phyloP scores from a whole-genome alignment of 2,888 invertebrate genomes.

The Lapara coniferarum region DNA sequence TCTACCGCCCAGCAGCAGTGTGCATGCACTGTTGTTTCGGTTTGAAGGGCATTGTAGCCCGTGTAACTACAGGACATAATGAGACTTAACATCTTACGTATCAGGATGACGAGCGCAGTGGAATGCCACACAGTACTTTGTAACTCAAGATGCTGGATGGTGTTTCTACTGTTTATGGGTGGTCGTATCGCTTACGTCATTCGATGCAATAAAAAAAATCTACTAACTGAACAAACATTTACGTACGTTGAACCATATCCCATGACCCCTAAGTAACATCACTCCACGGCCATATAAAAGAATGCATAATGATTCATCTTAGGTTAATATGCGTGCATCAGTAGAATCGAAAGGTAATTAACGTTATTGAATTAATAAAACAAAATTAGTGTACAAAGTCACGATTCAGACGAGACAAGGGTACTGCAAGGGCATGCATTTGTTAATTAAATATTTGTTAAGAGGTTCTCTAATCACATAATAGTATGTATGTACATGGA shows the following conservation, averaged over 20 bases:
- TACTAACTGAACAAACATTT: not conserved
- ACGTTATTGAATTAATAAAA: slow-evolving; percentile 24
- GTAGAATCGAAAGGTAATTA: slow-evolving; percentile 17
- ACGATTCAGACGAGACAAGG: slow-evolving; percentile 9
- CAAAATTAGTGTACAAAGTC: slow-evolving; percentile 18
- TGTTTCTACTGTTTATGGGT: no score
- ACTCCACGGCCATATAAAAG: slow-evolving; percentile 1
- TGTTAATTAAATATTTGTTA: not conserved
- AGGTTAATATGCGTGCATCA: slow-evolving; percentile 12
- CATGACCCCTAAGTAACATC: not conserved
- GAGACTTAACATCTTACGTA: no score
- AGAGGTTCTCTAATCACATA: not conserved
- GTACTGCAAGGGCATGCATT: not conserved
- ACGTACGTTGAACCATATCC: slow-evolving; percentile 4
- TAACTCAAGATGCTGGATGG: no score
- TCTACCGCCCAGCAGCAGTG: no score
- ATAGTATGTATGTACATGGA: not conserved
- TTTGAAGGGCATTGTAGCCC: no score
- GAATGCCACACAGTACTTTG: no score
- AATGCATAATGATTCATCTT: slow-evolving; percentile 12
- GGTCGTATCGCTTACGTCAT: no score
- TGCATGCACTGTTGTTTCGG: no score
- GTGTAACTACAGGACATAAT: no score
- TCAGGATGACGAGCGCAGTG: no score
- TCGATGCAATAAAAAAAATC: no score